phyloP scores from a whole-genome alignment of 2,888 invertebrate species.

The Pherbina coryleti region DNA sequence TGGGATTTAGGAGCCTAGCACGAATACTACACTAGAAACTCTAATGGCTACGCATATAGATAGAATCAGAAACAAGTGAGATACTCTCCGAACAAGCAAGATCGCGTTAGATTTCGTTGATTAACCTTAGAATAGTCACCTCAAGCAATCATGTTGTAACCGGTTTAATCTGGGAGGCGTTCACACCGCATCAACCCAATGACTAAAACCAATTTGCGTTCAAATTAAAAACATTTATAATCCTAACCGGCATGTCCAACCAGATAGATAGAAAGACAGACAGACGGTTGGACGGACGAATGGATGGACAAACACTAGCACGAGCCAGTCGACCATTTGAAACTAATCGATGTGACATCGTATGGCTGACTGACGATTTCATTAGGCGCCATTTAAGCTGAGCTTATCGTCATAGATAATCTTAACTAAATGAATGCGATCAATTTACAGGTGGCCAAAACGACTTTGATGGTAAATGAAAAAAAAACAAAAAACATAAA shows the following conservation, averaged over 20 bases:
- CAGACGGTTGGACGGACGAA: background rate
- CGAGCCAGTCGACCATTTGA: background rate
- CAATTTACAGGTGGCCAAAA: conserved; percentile 28
- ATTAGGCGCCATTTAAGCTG: conserved; percentile 30
- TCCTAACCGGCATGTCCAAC: background rate
- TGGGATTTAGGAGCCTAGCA: background rate
- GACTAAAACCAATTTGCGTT: conserved; percentile 13
- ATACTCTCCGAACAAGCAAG: too few relatives aligned
- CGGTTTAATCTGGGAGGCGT: conserved; percentile 5
- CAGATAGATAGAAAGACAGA: background rate
- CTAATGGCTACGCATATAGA: too few relatives aligned
- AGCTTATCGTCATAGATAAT: conserved; percentile 30
- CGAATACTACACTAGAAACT: background rate
- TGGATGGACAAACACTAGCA: background rate
- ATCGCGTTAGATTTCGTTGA: background rate
- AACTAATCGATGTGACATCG: conserved; percentile 33
- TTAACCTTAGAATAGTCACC: background rate
- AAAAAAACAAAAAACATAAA: background rate
- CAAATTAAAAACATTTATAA: conserved; percentile 37
- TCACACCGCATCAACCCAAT: background rate
- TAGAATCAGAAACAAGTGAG: too few relatives aligned
- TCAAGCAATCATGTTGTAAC: background rate
- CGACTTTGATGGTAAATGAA: background rate
- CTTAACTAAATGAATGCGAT: conserved; percentile 28
- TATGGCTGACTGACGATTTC: conserved; percentile 30